These are phyloP conservation scores for Pogonocherus hispidulus DNA, from an alignment of 2,888 invertebrate genomes.

Conservation along the genomic window DNA sequence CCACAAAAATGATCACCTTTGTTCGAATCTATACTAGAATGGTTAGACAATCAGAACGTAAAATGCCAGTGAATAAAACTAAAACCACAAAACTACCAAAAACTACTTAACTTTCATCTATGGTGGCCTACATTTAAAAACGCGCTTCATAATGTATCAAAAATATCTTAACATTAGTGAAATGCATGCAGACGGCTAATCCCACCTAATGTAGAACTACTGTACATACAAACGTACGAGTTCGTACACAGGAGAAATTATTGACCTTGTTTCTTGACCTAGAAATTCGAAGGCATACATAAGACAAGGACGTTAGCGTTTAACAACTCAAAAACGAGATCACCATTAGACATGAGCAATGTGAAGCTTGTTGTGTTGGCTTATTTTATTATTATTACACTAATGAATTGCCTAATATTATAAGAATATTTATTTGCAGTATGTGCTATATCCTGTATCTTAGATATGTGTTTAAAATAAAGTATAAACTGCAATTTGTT, in stretches of 20 bases:
- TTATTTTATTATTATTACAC: constrained; percentile 26
- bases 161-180: constrained; percentile 56
- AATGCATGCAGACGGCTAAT: constrained; percentile 47
- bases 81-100: constrained; percentile 55
- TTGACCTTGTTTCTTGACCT: constrained; percentile 71
- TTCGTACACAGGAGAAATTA: constrained; percentile 66
- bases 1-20: constrained; percentile 31
- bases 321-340: constrained; percentile 59
- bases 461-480: not conserved
- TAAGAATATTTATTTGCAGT: constrained; percentile 18
- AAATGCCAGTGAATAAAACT: constrained; percentile 51
- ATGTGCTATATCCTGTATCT: constrained; percentile 16
- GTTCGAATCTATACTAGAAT: constrained; percentile 36
- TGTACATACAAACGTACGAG: constrained; percentile 50
- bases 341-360: constrained; percentile 54
- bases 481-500: not conserved
- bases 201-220: constrained; percentile 58
- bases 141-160: constrained; percentile 48
- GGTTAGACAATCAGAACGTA: constrained; percentile 59
- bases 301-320: constrained; percentile 63
- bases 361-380: constrained; percentile 27
- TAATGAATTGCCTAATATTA: constrained; percentile 8
- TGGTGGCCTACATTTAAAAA: constrained; percentile 55
- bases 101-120: constrained; percentile 58
- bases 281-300: constrained; percentile 69